A percentile compares a stretch with the other conserved stretches of the same genome.
These are phyloP conservation scores for Mythimna vitellina DNA, from an alignment of 2,888 invertebrate genomes.

Conservation along the genomic window DNA sequence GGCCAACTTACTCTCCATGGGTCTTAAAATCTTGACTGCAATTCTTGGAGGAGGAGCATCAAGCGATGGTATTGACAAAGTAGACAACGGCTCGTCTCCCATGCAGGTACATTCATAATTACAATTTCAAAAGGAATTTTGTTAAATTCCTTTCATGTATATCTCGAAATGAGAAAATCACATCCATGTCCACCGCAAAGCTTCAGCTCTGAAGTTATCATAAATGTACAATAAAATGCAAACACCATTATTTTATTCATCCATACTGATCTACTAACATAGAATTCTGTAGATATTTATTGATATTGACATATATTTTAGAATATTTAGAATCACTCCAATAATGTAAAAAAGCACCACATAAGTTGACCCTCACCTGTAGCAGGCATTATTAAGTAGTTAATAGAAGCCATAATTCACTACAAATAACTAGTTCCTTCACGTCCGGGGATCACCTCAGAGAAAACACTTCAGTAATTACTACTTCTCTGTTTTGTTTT, in stretches of 20 bases:
- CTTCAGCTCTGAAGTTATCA: constrained; percentile 60
- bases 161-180: constrained; percentile 44
- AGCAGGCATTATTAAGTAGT: constrained; percentile 79
- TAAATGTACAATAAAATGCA: constrained; percentile 69
- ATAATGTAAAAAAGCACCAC: constrained; percentile 84
- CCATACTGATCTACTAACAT: constrained; percentile 88
- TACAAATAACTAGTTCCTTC: constrained; percentile 81
- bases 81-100: constrained; percentile 96
- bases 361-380: constrained; percentile 83
- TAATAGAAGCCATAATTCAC: constrained; percentile 80
- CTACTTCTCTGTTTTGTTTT: constrained; percentile 5
- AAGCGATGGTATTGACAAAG: constrained; percentile 96
- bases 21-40: constrained; percentile 96
- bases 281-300: constrained; percentile 81
- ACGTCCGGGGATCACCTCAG: constrained; percentile 80
- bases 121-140: constrained; percentile 14
- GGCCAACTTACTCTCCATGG: constrained; percentile 96
- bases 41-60: constrained; percentile 95
- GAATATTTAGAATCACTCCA: constrained; percentile 73
- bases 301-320: constrained; percentile 69
- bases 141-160: constrained; percentile 32
- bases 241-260: constrained; percentile 69
- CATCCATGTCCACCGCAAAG: constrained; percentile 50
- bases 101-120: constrained; percentile 93
- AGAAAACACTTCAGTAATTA: constrained; percentile 63